Percentiles rank a stretch among this genome's conserved stretches.
Conservation (phyloP, 2,888 invertebrate genomes). For the Brachylomia viminalis region DNA sequence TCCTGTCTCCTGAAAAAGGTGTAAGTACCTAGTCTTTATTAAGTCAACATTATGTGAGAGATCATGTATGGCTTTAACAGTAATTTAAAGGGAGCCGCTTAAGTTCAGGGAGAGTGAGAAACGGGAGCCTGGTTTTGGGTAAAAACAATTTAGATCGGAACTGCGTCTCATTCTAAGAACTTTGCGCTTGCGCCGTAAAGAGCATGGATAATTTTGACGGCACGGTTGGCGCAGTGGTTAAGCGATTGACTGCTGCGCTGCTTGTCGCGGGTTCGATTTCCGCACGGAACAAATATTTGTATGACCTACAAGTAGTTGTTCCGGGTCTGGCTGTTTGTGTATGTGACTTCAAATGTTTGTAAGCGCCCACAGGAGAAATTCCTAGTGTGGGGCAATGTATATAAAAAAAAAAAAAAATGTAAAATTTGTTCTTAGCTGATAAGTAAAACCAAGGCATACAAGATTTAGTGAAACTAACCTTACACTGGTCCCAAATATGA, state of each 20-base stretch:
- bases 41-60: not conserved
- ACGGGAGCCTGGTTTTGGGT: not conserved
- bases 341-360: no score
- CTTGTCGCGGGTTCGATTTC: no score
- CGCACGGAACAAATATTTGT: no score
- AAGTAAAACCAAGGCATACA: not conserved
- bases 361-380: no score
- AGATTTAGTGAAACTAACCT: slow-evolving; percentile 73
- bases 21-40: not conserved
- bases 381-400: no score
- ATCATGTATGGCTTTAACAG: not conserved
- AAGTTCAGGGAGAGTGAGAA: not conserved
- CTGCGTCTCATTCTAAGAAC: not conserved
- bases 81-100: not conserved
- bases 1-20: slow-evolving; percentile 73
- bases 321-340: no score
- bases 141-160: not conserved
- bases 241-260: no score
- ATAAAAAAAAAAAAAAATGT: no score
- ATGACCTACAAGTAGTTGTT: no score
- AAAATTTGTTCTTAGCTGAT: not conserved
- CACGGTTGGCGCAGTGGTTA: no score
- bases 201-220: not conserved
- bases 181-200: not conserved
- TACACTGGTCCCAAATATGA: slow-evolving; percentile 94